These are phyloP conservation scores for Amazona guildingii DNA, from an alignment of 2,113 vertebrate genomes.

Conservation along the genomic window DNA sequence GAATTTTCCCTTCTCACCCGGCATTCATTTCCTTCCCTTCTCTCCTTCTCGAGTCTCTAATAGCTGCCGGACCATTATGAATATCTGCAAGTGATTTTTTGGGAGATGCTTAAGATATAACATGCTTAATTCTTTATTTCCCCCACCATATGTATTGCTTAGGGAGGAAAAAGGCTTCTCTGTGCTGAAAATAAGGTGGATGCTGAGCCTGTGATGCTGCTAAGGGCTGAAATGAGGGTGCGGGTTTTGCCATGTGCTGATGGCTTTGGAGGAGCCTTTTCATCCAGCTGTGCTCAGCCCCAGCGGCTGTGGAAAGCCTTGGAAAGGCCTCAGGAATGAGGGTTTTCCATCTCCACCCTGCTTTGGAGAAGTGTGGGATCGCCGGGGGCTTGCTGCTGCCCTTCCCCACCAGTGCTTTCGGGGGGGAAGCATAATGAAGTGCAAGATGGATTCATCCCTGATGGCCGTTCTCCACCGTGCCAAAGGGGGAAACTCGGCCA, in stretches of 20 bases:
- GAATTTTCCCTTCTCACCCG: constrained; percentile 76
- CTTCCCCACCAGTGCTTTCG: not conserved
- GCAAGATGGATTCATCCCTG: not conserved
- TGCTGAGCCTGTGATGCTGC: not conserved
- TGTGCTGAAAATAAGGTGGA: not conserved
- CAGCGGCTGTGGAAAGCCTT: fast-evolving
- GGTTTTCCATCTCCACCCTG: not conserved
- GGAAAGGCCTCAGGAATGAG: not conserved
- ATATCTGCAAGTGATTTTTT: constrained; percentile 11
- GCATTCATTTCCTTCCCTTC: constrained; percentile 59
- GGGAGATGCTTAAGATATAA: constrained; percentile 52
- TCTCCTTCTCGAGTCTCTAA: constrained; percentile 60
- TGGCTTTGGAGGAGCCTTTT: not conserved
- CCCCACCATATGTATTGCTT: not conserved
- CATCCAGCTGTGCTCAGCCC: not conserved
- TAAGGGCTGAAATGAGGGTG: not conserved
- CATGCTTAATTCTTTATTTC: constrained; percentile 17
- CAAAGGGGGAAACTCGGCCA: not conserved
- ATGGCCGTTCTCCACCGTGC: not conserved
- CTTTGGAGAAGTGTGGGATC: not conserved
- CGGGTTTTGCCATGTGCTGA: not conserved
- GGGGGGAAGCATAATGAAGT: not conserved
- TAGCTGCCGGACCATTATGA: constrained; percentile 65
- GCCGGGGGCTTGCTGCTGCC: not conserved
- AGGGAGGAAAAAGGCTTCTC: constrained; percentile 6